Evolutionary conservation across 2,888 invertebrate genomes (phyloP), one percentile per base, ranked within the genome.

Genomic region (Creontiades dilutus): DNA sequence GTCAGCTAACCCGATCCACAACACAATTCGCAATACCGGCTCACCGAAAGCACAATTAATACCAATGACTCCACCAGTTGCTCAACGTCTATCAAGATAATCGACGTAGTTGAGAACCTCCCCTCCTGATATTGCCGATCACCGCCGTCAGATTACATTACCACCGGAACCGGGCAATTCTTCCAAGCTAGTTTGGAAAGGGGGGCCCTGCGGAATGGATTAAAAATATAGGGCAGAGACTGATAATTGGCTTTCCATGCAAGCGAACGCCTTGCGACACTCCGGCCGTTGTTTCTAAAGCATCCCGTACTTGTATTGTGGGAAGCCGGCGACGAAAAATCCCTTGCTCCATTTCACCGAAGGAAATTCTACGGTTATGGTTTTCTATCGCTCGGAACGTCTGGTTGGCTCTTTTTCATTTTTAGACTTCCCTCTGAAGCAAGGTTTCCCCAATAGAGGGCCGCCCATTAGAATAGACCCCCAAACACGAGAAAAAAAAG

Each of bases 141-240:
- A 23, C 19, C 23, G 19, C 4, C n/a, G 9, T 7, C 61, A 11
- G 61, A 61, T 61, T 61, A 61, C 61, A 61, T 5, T 61, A 19
- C 61, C 61, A 19, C 61, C 61, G 61, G 61, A 61, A 61, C 61
- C 61, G 61, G 61, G 61, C 61, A 61, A 61, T 61, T 61, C 61
- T 61, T 61, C 19, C 11, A 19, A 61, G 61, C 61, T 61, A n/a
- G 61, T 61, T 61, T 61, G 61, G 61, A 19, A 61, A 61, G 61
- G 23, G n/a, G n/a, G n/a, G n/a, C n/a, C n/a, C n/a, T n/a, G n/a
- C n/a, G n/a, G n/a, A n/a, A n/a, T n/a, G 61, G n/a, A 61, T 61
- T 61, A 61, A 19, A 19, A 61, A 61, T 61, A 61, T 61, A 23
- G 61, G 61, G 61, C 61, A 61, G 61, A 61, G 61, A 61, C 61